A percentile compares a stretch with the other conserved stretches of the same genome.
Conservation (phyloP, 2,888 invertebrate genomes). For the Exocentrus adspersus region DNA sequence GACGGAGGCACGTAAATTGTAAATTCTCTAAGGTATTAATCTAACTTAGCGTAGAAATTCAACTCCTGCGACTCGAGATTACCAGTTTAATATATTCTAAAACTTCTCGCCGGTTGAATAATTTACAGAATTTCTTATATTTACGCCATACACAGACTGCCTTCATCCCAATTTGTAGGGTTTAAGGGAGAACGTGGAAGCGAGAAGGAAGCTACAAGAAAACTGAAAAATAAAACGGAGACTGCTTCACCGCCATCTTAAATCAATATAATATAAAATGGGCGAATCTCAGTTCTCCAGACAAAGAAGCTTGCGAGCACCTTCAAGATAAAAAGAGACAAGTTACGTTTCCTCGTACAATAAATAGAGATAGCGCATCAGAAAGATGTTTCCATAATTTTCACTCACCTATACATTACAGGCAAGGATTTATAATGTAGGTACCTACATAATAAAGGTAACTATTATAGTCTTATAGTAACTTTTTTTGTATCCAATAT, state of each 20-base stretch:
- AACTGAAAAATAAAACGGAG: constrained; percentile 47
- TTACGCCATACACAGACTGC: constrained; percentile 26
- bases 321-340: constrained; percentile 56
- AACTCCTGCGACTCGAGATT: constrained; percentile 64
- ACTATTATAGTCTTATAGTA: too few species aligned
- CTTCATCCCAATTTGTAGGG: constrained; percentile 23
- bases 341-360: constrained; percentile 31
- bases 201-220: constrained; percentile 37
- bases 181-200: constrained; percentile 18
- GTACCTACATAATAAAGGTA: too few species aligned
- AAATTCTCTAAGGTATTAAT: constrained; percentile 65
- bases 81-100: constrained; percentile 65
- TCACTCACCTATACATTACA: too few species aligned
- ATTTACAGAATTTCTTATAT: constrained; percentile 49
- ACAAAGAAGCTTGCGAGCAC: constrained; percentile 60
- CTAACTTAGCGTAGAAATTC: constrained; percentile 66
- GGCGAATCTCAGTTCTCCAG: constrained; percentile 61
- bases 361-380: constrained; percentile 44
- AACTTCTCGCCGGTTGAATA: constrained; percentile 62
- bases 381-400: constrained; percentile 35
- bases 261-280: constrained; percentile 65
- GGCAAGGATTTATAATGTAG: too few species aligned
- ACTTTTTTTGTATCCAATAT: too few species aligned
- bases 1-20: constrained; percentile 63
- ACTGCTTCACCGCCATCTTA: constrained; percentile 60